These are phyloP conservation scores for Anarrhichthys ocellatus DNA, from an alignment of 2,113 vertebrate genomes.

Conservation along the genomic window DNA sequence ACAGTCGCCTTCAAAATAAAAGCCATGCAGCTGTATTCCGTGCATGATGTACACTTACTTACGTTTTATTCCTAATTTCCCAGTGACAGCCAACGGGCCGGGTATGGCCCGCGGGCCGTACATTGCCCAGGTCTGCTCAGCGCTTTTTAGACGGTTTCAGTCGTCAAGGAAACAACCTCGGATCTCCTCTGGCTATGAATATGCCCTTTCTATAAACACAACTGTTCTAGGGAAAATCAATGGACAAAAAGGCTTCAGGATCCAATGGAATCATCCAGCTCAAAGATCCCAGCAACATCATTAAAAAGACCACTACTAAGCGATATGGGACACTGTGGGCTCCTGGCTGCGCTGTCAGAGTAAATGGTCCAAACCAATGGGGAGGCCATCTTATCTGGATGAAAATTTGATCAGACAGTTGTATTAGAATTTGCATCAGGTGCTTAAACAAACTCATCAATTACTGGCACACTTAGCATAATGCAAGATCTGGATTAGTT, in stretches of 20 bases:
- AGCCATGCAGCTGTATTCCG: too few relatives aligned
- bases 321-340: conserved; percentile 4
- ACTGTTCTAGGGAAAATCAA: not conserved
- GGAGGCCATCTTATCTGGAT: conserved; percentile 58
- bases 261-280: conserved; percentile 2
- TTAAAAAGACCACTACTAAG: conserved; percentile 24
- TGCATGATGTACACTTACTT: too few relatives aligned
- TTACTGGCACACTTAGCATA: conserved; percentile 43
- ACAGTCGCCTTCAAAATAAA: too few relatives aligned
- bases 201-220: not conserved
- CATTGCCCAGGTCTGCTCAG: too few relatives aligned
- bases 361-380: conserved; percentile 32
- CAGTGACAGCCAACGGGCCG: too few relatives aligned
- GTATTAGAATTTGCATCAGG: not conserved
- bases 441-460: conserved; percentile 38
- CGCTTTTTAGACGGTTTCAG: too few relatives aligned
- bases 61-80: too few relatives aligned
- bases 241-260: not conserved
- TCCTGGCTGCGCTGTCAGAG: conserved; percentile 34
- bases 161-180: not conserved
- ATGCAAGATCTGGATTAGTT: conserved; percentile 31
- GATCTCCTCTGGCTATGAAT: not conserved
- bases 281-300: conserved; percentile 13
- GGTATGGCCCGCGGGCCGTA: too few relatives aligned
- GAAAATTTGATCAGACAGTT: conserved; percentile 32